Evolutionary conservation across 2,888 invertebrate genomes (phyloP).

Genomic region (Endomychus coccineus): DNA sequence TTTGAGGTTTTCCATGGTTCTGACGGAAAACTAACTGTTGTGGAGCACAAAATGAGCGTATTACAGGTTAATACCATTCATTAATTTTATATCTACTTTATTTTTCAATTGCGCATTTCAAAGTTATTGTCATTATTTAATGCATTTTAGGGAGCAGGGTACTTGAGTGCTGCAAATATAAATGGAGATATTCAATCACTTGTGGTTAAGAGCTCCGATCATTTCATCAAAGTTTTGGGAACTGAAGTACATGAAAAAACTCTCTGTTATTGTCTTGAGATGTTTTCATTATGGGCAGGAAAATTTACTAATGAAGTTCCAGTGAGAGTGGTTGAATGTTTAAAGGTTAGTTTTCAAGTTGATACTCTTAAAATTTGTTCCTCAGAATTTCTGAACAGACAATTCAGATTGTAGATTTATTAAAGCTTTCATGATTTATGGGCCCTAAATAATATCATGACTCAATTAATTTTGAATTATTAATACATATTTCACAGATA

Average conservation of each 20-base stretch:
- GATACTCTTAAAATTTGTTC: too few relatives aligned
- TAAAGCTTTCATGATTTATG: too few relatives aligned
- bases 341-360: constrained; percentile 50
- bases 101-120: not conserved
- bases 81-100: constrained; percentile 7
- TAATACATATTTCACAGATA: too few relatives aligned
- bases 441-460: too few relatives aligned
- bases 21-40: constrained; percentile 83
- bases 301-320: constrained; percentile 60
- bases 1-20: constrained; percentile 82
- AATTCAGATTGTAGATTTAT: too few relatives aligned
- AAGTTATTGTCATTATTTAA: constrained; percentile 1
- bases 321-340: constrained; percentile 55
- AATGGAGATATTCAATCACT: constrained; percentile 54
- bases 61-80: constrained; percentile 56
- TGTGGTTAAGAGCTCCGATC: constrained; percentile 55
- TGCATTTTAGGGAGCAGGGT: constrained; percentile 57
- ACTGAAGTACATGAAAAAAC: constrained; percentile 91
- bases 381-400: too few relatives aligned
- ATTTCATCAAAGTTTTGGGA: constrained; percentile 72
- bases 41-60: constrained; percentile 82
- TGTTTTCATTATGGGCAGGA: constrained; percentile 71
- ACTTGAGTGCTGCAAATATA: constrained; percentile 55
- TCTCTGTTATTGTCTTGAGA: constrained; percentile 69
- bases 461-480: too few relatives aligned